Percentiles rank a stretch among this genome's conserved stretches.
Evolutionary conservation across 30 jellyfish, hydroid and myxozoan genomes (phyloP).

Genomic region (Chironex yamaguchii): DNA sequence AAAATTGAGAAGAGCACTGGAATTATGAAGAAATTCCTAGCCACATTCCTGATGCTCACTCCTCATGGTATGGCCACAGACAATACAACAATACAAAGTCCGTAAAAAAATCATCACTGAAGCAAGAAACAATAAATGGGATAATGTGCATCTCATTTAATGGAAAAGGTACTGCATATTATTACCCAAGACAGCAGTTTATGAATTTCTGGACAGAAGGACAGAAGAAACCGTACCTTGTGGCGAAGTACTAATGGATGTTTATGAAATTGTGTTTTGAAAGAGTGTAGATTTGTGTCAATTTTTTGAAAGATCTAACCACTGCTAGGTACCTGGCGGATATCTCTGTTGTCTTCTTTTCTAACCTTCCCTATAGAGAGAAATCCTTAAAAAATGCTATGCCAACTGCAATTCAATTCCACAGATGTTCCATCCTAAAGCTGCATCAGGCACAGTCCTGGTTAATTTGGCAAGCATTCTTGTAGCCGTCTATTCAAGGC

Average conservation of each 20-base stretch:
- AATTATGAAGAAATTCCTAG: constrained; percentile 11
- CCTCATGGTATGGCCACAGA: constrained; percentile 61
- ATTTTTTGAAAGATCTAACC: too few relatives aligned
- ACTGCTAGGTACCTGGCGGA: too few relatives aligned
- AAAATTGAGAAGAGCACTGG: constrained; percentile 43
- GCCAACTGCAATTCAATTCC: too few relatives aligned
- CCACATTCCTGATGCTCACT: constrained; percentile 10
- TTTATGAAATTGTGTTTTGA: too few relatives aligned
- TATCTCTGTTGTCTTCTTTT: too few relatives aligned
- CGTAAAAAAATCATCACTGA: constrained; percentile 22
- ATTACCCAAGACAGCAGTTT: constrained; percentile 58
- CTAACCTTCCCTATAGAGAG: constrained; percentile 13
- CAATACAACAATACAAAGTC: constrained; percentile 53
- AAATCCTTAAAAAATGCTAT: constrained; percentile 10
- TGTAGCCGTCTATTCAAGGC: too few relatives aligned
- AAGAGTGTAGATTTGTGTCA: too few relatives aligned
- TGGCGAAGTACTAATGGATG: constrained; percentile 1
- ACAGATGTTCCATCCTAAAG: too few relatives aligned
- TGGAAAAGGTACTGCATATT: constrained; percentile 55
- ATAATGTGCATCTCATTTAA: too few relatives aligned
- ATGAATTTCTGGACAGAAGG: constrained; percentile 36
- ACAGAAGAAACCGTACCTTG: constrained; percentile 38
- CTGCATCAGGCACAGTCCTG: too few relatives aligned
- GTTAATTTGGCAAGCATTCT: too few relatives aligned
- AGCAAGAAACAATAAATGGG: constrained; percentile 42